Conservation (phyloP, 2,888 invertebrate genomes). For the Caenorhabditis doughertyi region DNA sequence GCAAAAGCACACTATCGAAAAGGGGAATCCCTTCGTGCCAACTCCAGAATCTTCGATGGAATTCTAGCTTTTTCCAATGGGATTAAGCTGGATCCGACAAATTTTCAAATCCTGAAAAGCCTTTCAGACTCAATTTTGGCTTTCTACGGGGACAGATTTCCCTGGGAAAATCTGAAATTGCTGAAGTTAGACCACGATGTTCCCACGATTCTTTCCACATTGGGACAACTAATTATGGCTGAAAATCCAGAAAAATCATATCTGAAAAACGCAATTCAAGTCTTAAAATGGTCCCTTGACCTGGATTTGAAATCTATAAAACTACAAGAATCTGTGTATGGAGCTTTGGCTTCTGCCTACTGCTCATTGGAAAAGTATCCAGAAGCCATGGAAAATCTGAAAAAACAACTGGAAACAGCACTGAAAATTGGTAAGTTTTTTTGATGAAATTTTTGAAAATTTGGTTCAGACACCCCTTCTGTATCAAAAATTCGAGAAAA, state of each 20-base stretch:
- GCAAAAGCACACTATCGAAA: slow-evolving; percentile 65
- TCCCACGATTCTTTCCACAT: slow-evolving; percentile 55
- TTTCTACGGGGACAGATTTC: slow-evolving; percentile 40
- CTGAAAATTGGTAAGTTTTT: slow-evolving; percentile 29
- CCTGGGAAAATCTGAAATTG: slow-evolving; percentile 50
- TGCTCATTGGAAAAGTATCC: slow-evolving; percentile 45
- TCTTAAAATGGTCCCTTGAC: slow-evolving; percentile 62
- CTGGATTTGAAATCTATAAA: slow-evolving; percentile 55
- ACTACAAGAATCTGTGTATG: slow-evolving; percentile 56
- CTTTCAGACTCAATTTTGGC: slow-evolving; percentile 11
- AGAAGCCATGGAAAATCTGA: slow-evolving; percentile 9
- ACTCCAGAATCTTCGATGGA: background rate
- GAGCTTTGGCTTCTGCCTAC: slow-evolving; percentile 60
- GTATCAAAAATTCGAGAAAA: slow-evolving; percentile 49
- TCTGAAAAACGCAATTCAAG: slow-evolving; percentile 25
- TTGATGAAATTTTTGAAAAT: background rate
- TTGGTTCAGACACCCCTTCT: slow-evolving; percentile 8
- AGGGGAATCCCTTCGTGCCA: slow-evolving; percentile 34
- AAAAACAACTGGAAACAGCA: slow-evolving; percentile 41
- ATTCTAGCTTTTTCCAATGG: slow-evolving; percentile 42
- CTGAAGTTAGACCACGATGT: slow-evolving; percentile 57
- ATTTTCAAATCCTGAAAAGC: slow-evolving; percentile 47
- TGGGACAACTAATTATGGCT: slow-evolving; percentile 59
- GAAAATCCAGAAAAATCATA: no score
- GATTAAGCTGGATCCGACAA: slow-evolving; percentile 38